Evolutionary conservation across 1,140 invertebrate species (phyloP), one percentile per base, ranked within the genome.

Genomic region (Gryllus bimaculatus): DNA sequence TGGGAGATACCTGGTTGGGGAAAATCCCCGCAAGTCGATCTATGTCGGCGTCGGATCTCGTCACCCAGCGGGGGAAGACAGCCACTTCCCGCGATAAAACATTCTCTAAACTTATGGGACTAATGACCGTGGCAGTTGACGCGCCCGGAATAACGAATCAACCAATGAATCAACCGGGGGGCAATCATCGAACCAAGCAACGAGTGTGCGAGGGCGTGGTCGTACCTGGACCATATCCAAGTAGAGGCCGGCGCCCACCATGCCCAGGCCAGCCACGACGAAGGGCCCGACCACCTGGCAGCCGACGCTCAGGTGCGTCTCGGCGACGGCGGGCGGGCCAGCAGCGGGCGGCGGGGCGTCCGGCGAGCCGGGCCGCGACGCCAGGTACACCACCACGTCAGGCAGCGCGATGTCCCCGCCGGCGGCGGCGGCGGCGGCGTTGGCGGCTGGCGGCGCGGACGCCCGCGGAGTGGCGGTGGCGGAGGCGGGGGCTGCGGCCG

Each of bases 181-280:
- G 1, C 26, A 39, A 39, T 39, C 26, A 39, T 39, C 26, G 26
- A 39, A 39, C 5, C 1, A 1, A 39, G 26, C 5, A 39, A 5
- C 5, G 26, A 39, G 5, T 39, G 26, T 7, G 10, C 54, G 54
- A 66, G 10, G 54, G 8, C 21, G 73, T 48, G 26, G 15, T 79
- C 80, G 81, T 82, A 88, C 87, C 84, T 90, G 88, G 12, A 90
- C 89, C 78, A 85, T 82, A 81, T 90, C 88, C 0, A 90, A 83
- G 0, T 89, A 86, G 79, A 90, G 83, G 6, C 89, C 89, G 74
- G 89, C 89, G 47, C 86, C 87, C 8, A 91, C 90, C 86, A 89
- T 91, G 10, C 90, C 90, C 81, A 90, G 86, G 12, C 90, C 90
- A 49, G 90, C 90, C 20, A 91, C 86, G n/a, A 90, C 83, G 82